Evolutionary conservation across 2,797 vertebrate species (phyloP).

Genomic region (Neosilurus mollespiculum): DNA sequence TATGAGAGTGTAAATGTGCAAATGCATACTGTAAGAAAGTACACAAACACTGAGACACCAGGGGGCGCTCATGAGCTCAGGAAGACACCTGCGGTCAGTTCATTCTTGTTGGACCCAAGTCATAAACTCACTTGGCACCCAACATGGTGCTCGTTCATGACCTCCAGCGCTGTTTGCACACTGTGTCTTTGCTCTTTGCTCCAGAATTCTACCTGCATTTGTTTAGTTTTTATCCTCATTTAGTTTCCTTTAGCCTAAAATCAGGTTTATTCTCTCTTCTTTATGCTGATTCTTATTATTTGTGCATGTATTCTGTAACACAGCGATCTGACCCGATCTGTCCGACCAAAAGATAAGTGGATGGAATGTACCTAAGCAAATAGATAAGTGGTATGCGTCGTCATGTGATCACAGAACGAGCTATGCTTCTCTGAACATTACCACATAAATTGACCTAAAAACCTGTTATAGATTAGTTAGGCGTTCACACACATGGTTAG

Average conservation of each 20-base stretch:
- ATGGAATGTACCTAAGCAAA: neutral
- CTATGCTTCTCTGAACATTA: neutral
- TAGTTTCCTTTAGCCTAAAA: neutral
- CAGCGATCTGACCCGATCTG: neutral
- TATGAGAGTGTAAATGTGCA: too few species aligned
- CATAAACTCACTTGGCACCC: too few species aligned
- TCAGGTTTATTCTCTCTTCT: neutral
- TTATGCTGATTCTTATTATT: neutral
- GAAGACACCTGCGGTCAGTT: too few species aligned
- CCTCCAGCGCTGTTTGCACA: too few species aligned
- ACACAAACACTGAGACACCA: too few species aligned
- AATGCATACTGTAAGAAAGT: too few species aligned
- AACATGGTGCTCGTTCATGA: too few species aligned
- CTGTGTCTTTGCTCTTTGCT: too few species aligned
- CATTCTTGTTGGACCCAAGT: too few species aligned
- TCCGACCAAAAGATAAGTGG: neutral
- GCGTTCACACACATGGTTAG: neutral
- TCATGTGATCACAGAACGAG: neutral
- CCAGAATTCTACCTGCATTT: too few species aligned
- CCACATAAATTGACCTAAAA: neutral
- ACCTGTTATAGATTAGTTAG: neutral
- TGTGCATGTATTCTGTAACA: neutral
- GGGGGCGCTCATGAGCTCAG: too few species aligned
- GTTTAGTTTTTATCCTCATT: neutral
- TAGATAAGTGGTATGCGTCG: too few species aligned